Percentiles rank a stretch among this genome's conserved stretches.
These are phyloP conservation scores for Pangasius sanitwongsei DNA, from an alignment of 2,797 vertebrate species.

Conservation along the genomic window DNA sequence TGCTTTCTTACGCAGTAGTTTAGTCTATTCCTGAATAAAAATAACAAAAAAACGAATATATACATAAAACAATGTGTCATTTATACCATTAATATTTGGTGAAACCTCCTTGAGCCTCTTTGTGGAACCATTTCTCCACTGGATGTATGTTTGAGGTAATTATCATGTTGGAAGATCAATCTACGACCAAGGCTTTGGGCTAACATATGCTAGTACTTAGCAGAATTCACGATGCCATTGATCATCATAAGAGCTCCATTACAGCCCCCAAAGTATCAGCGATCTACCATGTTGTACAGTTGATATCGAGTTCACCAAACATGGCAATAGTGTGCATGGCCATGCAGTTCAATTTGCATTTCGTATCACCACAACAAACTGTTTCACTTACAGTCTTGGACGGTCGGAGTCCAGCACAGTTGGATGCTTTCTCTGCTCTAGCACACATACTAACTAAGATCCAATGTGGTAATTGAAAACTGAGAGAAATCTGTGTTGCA, in stretches of 20 bases:
- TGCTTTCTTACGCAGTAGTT: neutral
- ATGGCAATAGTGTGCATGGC: neutral
- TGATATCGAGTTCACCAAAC: neutral
- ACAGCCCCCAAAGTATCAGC: constrained; percentile 2
- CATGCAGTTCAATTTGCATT: neutral
- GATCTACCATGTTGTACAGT: neutral
- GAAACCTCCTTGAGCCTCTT: neutral
- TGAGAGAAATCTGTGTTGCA: neutral
- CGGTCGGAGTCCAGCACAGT: neutral
- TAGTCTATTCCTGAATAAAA: neutral
- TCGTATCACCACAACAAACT: neutral
- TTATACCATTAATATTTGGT: neutral
- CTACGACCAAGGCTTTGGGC: constrained; percentile 8
- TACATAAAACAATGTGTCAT: neutral
- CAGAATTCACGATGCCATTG: neutral
- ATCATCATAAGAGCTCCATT: constrained; percentile 9
- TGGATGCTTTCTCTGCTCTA: neutral
- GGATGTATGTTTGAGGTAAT: neutral
- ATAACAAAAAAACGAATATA: neutral
- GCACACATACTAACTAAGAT: neutral
- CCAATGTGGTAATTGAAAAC: neutral
- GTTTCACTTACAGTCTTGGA: neutral
- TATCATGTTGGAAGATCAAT: constrained; percentile 2
- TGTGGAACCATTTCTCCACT: neutral
- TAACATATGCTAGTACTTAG: constrained; percentile 18